Evolutionary conservation across 1,140 invertebrate species (phyloP).

Genomic region (Drosophila ananassae): DNA sequence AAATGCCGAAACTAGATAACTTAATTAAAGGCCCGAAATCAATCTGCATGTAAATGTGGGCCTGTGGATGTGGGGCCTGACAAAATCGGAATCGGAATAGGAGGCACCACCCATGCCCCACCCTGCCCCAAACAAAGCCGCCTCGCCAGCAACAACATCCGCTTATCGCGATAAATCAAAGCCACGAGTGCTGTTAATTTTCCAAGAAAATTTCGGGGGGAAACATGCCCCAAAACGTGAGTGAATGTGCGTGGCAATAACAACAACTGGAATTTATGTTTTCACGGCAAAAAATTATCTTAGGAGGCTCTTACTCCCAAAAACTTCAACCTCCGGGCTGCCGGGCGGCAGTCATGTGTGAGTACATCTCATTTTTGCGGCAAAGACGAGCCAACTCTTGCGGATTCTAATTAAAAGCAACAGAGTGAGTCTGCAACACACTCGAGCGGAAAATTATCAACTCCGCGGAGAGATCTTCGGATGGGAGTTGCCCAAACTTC

Average conservation of each 20-base stretch:
- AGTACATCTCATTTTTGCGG: slow-evolving; percentile 55
- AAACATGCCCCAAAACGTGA: slow-evolving; percentile 39
- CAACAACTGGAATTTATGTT: slow-evolving; percentile 79
- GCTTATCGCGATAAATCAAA: slow-evolving; percentile 80
- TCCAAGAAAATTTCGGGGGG: slow-evolving; percentile 60
- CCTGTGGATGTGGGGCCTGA: slow-evolving; percentile 16
- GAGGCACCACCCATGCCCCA: slow-evolving; percentile 1
- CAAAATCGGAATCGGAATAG: slow-evolving; percentile 20
- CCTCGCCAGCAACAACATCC: too few species aligned
- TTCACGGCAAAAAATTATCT: slow-evolving; percentile 74
- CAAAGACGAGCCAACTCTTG: slow-evolving; percentile 43
- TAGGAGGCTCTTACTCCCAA: neutral
- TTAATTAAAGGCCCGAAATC: slow-evolving; percentile 70
- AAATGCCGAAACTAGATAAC: slow-evolving; percentile 61
- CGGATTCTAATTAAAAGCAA: slow-evolving; percentile 80
- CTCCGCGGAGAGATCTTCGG: slow-evolving; percentile 50
- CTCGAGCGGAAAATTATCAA: slow-evolving; percentile 77
- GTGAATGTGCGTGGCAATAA: slow-evolving; percentile 51
- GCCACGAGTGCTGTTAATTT: slow-evolving; percentile 80
- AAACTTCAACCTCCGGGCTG: neutral
- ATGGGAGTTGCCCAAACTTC: slow-evolving; percentile 53
- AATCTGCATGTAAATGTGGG: slow-evolving; percentile 67
- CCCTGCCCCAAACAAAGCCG: slow-evolving; percentile 18
- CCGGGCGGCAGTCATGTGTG: slow-evolving; percentile 24
- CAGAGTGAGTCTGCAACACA: slow-evolving; percentile 34